Conservation (phyloP, 2,113 vertebrate species). For the Etheostoma spectabile region DNA sequence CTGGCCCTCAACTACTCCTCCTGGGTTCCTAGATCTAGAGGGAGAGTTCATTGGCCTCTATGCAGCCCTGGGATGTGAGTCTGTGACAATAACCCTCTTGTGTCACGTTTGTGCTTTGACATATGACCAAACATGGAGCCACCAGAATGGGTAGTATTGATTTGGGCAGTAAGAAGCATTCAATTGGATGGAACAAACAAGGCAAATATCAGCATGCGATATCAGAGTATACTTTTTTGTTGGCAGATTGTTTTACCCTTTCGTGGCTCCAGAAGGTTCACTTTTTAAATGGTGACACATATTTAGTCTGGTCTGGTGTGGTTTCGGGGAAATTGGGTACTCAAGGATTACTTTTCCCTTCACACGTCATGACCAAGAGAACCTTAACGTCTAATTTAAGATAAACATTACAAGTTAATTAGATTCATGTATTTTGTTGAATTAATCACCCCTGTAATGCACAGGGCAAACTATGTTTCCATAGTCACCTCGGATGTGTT, state of each 20-base stretch:
- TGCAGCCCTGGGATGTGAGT: conserved; percentile 75
- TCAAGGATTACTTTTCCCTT: not conserved
- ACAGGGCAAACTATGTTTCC: not conserved
- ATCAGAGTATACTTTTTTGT: not conserved
- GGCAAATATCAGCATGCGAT: not conserved
- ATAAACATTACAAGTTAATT: not conserved
- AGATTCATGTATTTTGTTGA: too few species aligned
- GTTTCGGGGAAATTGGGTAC: not conserved
- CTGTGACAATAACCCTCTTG: not conserved
- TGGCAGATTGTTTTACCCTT: not conserved
- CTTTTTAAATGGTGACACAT: not conserved
- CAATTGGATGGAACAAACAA: not conserved
- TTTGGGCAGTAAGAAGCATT: not conserved
- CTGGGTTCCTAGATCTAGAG: conserved; percentile 39
- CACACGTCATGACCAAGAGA: not conserved
- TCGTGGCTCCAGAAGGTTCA: not conserved
- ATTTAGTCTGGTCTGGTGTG: not conserved
- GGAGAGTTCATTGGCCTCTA: conserved; percentile 64
- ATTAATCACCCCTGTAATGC: not conserved
- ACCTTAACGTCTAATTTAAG: not conserved
- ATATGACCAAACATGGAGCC: not conserved
- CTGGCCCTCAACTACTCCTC: conserved; percentile 33
- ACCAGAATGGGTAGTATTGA: not conserved
- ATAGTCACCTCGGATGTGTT: not conserved
- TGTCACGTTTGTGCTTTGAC: not conserved